Base-by-base conservation (phyloP, 1,140 invertebrate genomes). In the Eumaeus atala region DNA sequence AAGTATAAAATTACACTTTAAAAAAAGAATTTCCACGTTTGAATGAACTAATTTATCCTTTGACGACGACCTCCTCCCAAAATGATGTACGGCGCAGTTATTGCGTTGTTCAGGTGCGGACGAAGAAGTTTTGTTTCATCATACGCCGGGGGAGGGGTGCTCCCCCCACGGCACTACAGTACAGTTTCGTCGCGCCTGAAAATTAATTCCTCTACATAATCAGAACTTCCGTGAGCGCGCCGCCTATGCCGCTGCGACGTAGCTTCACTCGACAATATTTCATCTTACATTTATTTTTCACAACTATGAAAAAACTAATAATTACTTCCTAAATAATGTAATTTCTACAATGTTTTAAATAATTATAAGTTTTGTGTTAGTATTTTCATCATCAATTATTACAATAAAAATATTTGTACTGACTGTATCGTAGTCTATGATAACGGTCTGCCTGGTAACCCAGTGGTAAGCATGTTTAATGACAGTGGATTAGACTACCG, bases 151-250 rank as follows among this genome's bases (percentile, higher is more conserved):
- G 9, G 49, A 12, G 28, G 49, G 33, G 33, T 9, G 36, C 49
- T 28, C 49, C 56, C 58, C 58, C 62, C 40, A 38, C 50, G 28
- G 16, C 48, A 71, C 70, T 71, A 67, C 64, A 67, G 62, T 72
- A 69, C 76, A 80, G 79, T 78, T 81, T 85, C 78, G 82, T 85
- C 82, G 82, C 77, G 79, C 65, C 79, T 78, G 76, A 73, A 83
- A 82, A 85, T 83, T 85, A 85, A 85, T 85, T 85, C 79, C 79
- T 81, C 74, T 83, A 85, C 79, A 77, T 85, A 85, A 85, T 85
- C 79, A 83, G 63, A 80, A 83, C 64, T 83, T 85, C 77, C 77
- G 78, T 72, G 61, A 73, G 61, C 67, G 18, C 16, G 62, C 59
- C 61, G 67, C 66, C 59, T 11, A 14, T 50, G 48, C 48, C 67